Evolutionary conservation across 1,140 invertebrate genomes (phyloP).

Genomic region (Whitmania pigra): DNA sequence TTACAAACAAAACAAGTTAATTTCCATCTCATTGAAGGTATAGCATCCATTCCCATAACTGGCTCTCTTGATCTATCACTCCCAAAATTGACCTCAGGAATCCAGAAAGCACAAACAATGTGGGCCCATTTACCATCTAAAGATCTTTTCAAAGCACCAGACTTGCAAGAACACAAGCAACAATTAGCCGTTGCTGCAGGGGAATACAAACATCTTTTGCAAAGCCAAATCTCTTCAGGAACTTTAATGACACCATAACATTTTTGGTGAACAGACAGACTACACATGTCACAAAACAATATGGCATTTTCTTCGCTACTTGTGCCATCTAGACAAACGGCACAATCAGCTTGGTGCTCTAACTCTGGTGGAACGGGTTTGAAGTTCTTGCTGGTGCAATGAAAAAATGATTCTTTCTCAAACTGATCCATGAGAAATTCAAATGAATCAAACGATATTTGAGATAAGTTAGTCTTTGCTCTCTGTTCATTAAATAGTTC

Average conservation of each 20-base stretch:
- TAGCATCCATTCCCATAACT: constrained; percentile 86
- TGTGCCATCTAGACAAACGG: constrained; percentile 76
- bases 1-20: constrained; percentile 92
- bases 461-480: constrained; percentile 27
- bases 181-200: constrained; percentile 89
- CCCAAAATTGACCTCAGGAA: constrained; percentile 92
- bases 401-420: constrained; percentile 91
- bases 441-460: constrained; percentile 56
- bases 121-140: constrained; percentile 92
- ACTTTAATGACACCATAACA: constrained; percentile 98
- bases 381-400: constrained; percentile 44
- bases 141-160: constrained; percentile 96
- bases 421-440: constrained; percentile 88
- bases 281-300: constrained; percentile 98
- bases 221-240: constrained; percentile 97
- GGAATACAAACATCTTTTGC: constrained; percentile 80
- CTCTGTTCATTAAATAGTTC: constrained; percentile 28
- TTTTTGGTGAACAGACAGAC: constrained; percentile 94
- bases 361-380: constrained; percentile 41
- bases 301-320: constrained; percentile 91
- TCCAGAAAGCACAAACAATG: constrained; percentile 95
- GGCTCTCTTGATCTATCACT: constrained; percentile 81
- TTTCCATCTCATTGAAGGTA: constrained; percentile 72
- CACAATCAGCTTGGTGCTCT: constrained; percentile 94
- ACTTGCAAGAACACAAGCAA: constrained; percentile 89